Evolutionary conservation across 1,140 invertebrate genomes (phyloP).

Genomic region (Drosophila littoralis): DNA sequence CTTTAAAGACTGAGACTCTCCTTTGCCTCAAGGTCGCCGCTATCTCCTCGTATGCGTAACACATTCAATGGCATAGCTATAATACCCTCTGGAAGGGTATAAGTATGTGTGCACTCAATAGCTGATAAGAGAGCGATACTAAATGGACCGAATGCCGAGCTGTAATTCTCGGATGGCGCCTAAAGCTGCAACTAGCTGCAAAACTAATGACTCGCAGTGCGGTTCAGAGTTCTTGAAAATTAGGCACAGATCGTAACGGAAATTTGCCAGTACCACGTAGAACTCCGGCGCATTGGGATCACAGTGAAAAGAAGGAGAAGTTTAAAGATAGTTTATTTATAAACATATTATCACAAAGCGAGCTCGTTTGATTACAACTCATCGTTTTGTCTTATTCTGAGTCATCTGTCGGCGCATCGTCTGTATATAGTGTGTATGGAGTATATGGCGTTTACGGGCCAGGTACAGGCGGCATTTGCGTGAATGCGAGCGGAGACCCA

Average conservation of each 20-base stretch:
- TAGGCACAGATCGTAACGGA: too few relatives aligned
- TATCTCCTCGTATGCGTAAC: too few relatives aligned
- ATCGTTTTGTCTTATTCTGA: neutral
- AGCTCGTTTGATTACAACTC: neutral
- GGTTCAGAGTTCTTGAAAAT: neutral
- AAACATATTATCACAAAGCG: neutral
- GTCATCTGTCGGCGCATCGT: neutral
- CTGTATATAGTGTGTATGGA: neutral
- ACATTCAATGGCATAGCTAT: too few relatives aligned
- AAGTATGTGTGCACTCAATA: constrained; percentile 19
- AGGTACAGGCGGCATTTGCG: constrained; percentile 6
- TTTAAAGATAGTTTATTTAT: neutral
- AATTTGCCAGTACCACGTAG: too few relatives aligned
- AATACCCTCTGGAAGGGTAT: too few relatives aligned
- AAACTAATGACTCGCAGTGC: constrained; percentile 6
- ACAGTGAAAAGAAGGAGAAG: too few relatives aligned
- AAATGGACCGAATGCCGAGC: constrained; percentile 30
- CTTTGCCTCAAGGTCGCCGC: too few relatives aligned
- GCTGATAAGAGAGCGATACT: constrained; percentile 37
- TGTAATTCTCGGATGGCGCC: constrained; percentile 1
- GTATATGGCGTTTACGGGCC: neutral
- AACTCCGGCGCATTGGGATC: too few relatives aligned
- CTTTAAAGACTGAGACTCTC: too few relatives aligned
- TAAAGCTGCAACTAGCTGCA: neutral
- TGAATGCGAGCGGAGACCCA: neutral